Evolutionary conservation across 2,888 invertebrate genomes (phyloP), one percentile per base, ranked within the genome.

Genomic region (Dryococelus australis): DNA sequence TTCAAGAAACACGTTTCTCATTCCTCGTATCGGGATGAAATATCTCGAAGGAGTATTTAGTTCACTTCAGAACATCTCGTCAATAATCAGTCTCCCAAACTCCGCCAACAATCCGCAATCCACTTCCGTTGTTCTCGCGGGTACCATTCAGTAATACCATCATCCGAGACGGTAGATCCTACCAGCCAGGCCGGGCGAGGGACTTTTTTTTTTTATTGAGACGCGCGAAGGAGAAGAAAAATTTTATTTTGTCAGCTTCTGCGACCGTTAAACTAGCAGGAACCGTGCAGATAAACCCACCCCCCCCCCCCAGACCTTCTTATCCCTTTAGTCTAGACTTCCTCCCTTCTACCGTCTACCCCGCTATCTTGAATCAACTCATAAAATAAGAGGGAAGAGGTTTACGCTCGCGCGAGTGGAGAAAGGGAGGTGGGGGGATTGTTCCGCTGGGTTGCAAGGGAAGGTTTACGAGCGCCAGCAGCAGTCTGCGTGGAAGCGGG

Each of bases 161-260:
- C 24, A 1, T 65, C 65, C 16, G 65, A 10, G 65, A 65, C 24
- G 24, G n/a, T 24, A n/a, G 2, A 16, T 65, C 65, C 24, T n/a
- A 8, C 35, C 35, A 35, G 12, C 51, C n/a, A n/a, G 65, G n/a
- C 13, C n/a, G 2, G 65, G 65, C 65, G 65, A n/a, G 65, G 51
- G 65, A 65, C 65, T 65, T 51, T 51, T 51, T 51, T 51, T 51
- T n/a, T 65, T 65, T n/a, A n/a, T n/a, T 65, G 24, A 20, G 24
- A 65, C 65, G 6, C 8, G 65, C 20, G 24, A 65, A 35, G 35
- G 65, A 16, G n/a, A n/a, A 65, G 65, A 20, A 65, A 65, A n/a
- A n/a, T 65, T 65, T 65, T 65, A 65, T 65, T 65, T 65, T 65
- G 65, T 65, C 65, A 65, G 65, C 65, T 65, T n/a, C n/a, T 65